A percentile compares a stretch with the other conserved stretches of the same genome.
phyloP scores from a whole-genome alignment of 1,140 invertebrate species.

The Zeugodacus cucurbitae region DNA sequence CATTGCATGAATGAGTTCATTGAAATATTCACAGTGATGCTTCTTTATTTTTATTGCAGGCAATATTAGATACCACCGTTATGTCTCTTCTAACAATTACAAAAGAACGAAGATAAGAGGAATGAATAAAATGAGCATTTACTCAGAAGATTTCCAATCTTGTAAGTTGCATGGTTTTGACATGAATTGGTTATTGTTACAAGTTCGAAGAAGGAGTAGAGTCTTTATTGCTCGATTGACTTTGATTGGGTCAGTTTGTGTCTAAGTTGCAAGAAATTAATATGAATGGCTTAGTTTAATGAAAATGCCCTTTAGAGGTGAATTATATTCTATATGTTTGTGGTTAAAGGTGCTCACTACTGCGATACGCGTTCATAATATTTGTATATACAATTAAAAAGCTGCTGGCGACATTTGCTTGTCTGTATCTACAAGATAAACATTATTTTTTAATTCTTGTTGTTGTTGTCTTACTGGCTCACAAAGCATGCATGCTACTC shows the following conservation, averaged over 20 bases:
- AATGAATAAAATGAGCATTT: not conserved
- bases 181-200: not conserved
- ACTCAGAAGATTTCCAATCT: not conserved
- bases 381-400: not conserved
- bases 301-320: not conserved
- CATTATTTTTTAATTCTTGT: too few relatives aligned
- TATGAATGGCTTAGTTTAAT: not conserved
- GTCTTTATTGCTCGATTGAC: not conserved
- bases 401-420: not conserved
- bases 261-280: too few relatives aligned
- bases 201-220: not conserved
- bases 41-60: not conserved
- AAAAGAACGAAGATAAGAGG: not conserved
- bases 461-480: not conserved
- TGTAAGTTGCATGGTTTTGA: not conserved
- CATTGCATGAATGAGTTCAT: not conserved
- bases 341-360: not conserved
- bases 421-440: not conserved
- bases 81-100: not conserved
- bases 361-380: not conserved
- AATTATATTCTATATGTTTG: not conserved
- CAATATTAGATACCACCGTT: not conserved
- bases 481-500: not conserved
- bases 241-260: not conserved
- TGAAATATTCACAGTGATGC: not conserved